A percentile compares a stretch with the other conserved stretches of the same genome.
phyloP scores from a whole-genome alignment of 2,113 vertebrate species.

The Polypterus bichir region DNA sequence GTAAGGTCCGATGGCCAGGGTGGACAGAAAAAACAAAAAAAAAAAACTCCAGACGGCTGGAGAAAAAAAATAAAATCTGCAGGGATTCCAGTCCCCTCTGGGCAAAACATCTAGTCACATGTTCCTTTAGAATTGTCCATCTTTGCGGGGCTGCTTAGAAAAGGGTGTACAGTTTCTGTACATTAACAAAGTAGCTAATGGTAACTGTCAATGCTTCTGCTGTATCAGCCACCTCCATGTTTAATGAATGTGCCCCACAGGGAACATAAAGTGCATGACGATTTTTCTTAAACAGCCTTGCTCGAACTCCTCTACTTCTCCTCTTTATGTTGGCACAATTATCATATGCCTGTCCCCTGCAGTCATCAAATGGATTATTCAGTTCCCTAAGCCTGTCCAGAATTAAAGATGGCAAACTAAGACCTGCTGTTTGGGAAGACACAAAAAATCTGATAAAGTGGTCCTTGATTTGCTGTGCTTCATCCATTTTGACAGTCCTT shows the following conservation, averaged over 20 bases:
- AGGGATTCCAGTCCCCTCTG: no score
- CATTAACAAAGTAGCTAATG: slow-evolving; percentile 16
- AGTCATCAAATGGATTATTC: slow-evolving; percentile 13
- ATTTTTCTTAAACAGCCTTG: slow-evolving; percentile 15
- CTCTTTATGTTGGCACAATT: slow-evolving; percentile 10
- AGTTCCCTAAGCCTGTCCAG: slow-evolving; percentile 11
- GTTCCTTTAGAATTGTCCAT: slow-evolving; percentile 22
- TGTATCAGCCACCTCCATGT: slow-evolving; percentile 16
- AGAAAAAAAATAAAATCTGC: no score
- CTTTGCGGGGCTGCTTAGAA: slow-evolving; percentile 21
- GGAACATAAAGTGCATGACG: slow-evolving; percentile 17
- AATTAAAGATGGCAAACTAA: slow-evolving; percentile 14
- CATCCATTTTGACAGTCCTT: no score
- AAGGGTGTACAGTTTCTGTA: slow-evolving; percentile 14
- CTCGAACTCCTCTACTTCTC: slow-evolving; percentile 9
- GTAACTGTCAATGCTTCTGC: slow-evolving; percentile 15
- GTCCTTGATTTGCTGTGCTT: slow-evolving; percentile 8
- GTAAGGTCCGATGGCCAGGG: no score
- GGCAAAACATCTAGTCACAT: no score
- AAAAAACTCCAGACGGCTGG: no score
- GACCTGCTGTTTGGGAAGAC: slow-evolving; percentile 7
- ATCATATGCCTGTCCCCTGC: slow-evolving; percentile 17
- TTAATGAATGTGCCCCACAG: slow-evolving; percentile 19
- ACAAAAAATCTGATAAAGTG: slow-evolving; percentile 18
- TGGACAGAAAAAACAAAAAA: no score